Conservation (phyloP, 2,888 invertebrate species). For the Nysson spinosus region DNA sequence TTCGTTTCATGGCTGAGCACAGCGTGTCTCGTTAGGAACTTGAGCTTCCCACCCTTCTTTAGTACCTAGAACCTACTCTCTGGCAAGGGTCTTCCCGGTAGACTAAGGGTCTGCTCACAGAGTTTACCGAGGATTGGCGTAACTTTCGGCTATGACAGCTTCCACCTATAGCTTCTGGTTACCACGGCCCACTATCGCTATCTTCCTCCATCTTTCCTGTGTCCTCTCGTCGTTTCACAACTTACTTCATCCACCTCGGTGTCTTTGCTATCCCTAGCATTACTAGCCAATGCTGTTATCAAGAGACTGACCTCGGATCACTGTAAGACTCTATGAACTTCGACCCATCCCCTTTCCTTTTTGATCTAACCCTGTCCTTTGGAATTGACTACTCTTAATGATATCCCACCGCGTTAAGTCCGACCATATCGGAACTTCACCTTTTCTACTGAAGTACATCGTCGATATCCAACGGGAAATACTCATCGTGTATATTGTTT, state of each 20-base stretch:
- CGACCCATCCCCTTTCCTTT: neutral
- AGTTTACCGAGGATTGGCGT: constrained; percentile 60
- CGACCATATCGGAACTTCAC: no score
- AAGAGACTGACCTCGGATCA: constrained; percentile 40
- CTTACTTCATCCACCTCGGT: constrained; percentile 10
- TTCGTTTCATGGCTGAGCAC: constrained; percentile 68
- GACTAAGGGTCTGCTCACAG: constrained; percentile 51
- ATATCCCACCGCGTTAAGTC: no score
- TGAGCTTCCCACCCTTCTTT: constrained; percentile 57
- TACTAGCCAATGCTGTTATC: constrained; percentile 36
- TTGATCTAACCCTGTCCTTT: neutral
- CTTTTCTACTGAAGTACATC: no score
- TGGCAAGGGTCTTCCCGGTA: constrained; percentile 50
- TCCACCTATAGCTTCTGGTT: constrained; percentile 16
- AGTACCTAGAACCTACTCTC: constrained; percentile 54
- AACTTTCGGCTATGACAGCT: constrained; percentile 63
- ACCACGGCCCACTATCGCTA: neutral
- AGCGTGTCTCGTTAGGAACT: constrained; percentile 72
- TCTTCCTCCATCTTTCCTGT: neutral
- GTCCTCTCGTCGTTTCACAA: constrained; percentile 4
- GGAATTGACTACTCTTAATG: no score
- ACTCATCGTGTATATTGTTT: no score
- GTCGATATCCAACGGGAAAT: no score
- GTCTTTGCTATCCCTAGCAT: constrained; percentile 32
- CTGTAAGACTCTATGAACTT: constrained; percentile 36